These are phyloP conservation scores for Akabosia matsudoensis DNA, from an alignment of 1,140 invertebrate species.

Conservation along the genomic window DNA sequence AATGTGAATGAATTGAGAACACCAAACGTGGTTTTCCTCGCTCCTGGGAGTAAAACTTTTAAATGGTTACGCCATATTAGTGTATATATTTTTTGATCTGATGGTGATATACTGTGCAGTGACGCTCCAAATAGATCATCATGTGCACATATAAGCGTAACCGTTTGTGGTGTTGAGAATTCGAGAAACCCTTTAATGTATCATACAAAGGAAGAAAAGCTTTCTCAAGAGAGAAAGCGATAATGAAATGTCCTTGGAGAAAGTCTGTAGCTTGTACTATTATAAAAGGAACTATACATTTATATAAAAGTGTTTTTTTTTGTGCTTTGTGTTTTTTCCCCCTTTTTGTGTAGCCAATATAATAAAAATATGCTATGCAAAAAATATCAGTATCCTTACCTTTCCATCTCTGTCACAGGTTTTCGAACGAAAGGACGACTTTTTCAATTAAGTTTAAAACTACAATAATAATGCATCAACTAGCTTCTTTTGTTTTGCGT, in stretches of 20 bases:
- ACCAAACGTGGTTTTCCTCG: neutral
- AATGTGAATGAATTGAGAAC: constrained; percentile 1
- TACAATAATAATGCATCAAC: no score
- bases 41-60: no score
- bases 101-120: no score
- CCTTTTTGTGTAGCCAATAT: no score
- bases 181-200: neutral
- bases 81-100: neutral
- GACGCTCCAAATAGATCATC: no score
- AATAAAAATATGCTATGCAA: no score
- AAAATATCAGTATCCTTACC: no score
- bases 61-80: neutral
- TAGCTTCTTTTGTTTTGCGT: no score
- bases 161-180: neutral
- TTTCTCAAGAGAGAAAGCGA: neutral
- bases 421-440: no score
- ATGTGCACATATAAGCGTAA: neutral
- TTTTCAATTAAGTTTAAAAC: no score
- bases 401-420: no score
- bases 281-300: neutral
- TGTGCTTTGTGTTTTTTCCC: neutral
- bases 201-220: neutral
- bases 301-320: neutral
- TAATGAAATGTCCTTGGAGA: constrained; percentile 10
- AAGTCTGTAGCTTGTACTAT: no score